Conservation (phyloP, 2,888 invertebrate genomes). For the Heliconius ethilla region DNA sequence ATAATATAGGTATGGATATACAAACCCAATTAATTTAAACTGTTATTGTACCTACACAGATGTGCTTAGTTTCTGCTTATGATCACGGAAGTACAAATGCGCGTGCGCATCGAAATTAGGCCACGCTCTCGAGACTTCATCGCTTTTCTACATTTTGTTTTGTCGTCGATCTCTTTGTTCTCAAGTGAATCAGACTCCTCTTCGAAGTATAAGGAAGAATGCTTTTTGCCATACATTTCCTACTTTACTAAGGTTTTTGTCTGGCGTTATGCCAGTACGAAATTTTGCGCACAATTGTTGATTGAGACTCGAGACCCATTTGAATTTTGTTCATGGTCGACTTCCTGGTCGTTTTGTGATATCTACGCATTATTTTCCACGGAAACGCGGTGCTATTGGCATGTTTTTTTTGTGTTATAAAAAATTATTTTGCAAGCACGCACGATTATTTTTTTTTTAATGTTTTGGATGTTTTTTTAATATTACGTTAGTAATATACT, state of each 20-base stretch:
- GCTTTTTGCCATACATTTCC: slow-evolving; percentile 54
- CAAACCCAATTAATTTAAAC: background rate
- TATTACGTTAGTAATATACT: too few relatives aligned
- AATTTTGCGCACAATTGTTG: slow-evolving; percentile 45
- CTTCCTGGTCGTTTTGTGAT: slow-evolving; percentile 36
- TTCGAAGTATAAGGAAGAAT: slow-evolving; percentile 62
- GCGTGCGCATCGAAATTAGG: slow-evolving; percentile 44
- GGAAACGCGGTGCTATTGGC: background rate
- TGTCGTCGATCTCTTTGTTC: slow-evolving; percentile 64
- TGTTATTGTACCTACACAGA: background rate
- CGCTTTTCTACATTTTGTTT: slow-evolving; percentile 64
- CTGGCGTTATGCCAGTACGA: slow-evolving; percentile 52
- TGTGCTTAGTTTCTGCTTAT: slow-evolving; percentile 26
- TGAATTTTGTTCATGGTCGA: slow-evolving; percentile 40
- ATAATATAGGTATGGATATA: too few relatives aligned
- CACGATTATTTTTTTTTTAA: background rate
- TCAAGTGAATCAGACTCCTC: slow-evolving; percentile 55
- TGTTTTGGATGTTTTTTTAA: too few relatives aligned
- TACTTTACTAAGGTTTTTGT: slow-evolving; percentile 48
- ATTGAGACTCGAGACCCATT: slow-evolving; percentile 29
- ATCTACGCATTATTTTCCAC: slow-evolving; percentile 19
- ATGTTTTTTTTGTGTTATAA: background rate
- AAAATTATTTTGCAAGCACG: background rate
- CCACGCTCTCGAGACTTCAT: slow-evolving; percentile 49
- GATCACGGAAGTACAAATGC: slow-evolving; percentile 41